Base-by-base conservation (phyloP, 2,888 invertebrate genomes). In the Pherbina coryleti region DNA sequence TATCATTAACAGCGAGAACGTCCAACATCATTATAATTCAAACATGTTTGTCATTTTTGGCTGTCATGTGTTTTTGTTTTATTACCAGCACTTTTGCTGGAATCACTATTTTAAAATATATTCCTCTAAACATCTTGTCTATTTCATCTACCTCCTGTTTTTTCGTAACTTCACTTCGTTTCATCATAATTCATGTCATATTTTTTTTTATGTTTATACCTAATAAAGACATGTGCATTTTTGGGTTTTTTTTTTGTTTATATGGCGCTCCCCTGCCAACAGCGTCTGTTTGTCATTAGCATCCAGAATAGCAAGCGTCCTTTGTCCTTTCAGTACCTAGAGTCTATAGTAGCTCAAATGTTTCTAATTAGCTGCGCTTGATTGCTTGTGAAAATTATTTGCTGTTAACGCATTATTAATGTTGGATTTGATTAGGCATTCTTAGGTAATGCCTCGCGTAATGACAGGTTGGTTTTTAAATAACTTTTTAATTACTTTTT, bases 51-150 rank as follows among this genome's bases (percentile, higher is more conserved):
- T 7, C 44, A 31, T 67, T 22, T 60, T 22, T 28, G 25, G 49
- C 7, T 69, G 69, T 69, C 69, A 69, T 69, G 25, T 69, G 51
- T 51, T 51, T 69, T 51, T 69, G 49, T 69, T 69, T 69, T 69
- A 51, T 51, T 69, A 49, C 44, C 44, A 44, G 44, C 44, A 44
- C 44, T 44, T 14, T 44, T 44, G 44, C 7, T 44, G 11, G 44
- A 11, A 44, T 44, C 14, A 44, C 44, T 44, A 44, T 44, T 44
- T 44, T 14, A 8, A 37, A 37, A 37, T 37, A 7, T 37, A 1
- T 44, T 11, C 14, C 14, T 44, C 7, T 8, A 44, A 44, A 44
- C 14, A 44, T 44, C 7, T 28, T 28, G 5, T 22, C 14, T 60
- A 28, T 22, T 55, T 55, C 17, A 60, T 25, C 25, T 28, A 44